phyloP scores from a whole-genome alignment of 2,113 vertebrate species.

The Alosa alosa region DNA sequence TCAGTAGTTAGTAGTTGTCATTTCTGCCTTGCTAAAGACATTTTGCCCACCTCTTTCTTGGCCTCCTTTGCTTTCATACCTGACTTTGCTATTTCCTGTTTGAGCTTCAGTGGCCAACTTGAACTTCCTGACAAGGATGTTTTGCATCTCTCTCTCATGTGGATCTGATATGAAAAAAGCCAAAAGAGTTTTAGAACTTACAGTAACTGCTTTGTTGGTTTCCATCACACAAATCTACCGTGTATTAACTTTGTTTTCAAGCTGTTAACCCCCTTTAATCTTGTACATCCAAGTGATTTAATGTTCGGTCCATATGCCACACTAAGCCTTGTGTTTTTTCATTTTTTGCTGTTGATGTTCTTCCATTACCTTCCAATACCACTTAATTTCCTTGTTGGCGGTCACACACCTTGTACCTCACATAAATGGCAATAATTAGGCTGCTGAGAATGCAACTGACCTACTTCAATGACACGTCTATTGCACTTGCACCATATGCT shows the following conservation, averaged over 20 bases:
- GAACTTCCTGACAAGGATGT: not conserved
- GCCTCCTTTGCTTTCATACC: too few species aligned
- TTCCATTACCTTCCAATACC: not conserved
- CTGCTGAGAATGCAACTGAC: not conserved
- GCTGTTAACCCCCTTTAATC: too few species aligned
- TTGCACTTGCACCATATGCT: not conserved
- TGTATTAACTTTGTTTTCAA: too few species aligned
- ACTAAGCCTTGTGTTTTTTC: not conserved
- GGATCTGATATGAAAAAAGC: too few species aligned
- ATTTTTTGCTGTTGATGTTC: not conserved
- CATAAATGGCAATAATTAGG: not conserved
- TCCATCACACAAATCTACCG: too few species aligned
- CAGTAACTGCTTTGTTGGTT: too few species aligned
- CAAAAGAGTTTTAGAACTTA: too few species aligned
- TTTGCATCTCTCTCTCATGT: too few species aligned
- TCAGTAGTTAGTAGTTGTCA: too few species aligned
- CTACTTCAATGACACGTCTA: slow-evolving; percentile 3
- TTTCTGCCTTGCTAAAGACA: too few species aligned
- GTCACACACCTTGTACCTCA: not conserved
- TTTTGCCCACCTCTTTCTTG: not conserved
- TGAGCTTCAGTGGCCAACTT: not conserved
- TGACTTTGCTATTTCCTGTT: not conserved
- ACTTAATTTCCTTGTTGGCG: not conserved
- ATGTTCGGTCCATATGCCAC: too few species aligned
- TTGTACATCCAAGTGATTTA: too few species aligned